Conservation (phyloP, 2,113 vertebrate species). For the Progne subis region DNA sequence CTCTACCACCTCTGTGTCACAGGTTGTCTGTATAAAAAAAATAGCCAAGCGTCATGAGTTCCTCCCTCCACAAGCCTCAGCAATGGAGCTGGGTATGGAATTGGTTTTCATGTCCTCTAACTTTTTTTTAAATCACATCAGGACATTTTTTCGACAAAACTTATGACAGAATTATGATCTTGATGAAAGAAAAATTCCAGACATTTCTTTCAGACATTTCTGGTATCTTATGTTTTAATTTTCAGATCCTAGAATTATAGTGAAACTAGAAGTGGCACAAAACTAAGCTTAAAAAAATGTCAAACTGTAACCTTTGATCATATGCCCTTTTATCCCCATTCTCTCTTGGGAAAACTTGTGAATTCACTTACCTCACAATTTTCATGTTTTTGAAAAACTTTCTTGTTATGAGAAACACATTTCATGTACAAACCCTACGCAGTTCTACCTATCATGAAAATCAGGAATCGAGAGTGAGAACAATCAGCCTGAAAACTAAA, state of each 20-base stretch:
- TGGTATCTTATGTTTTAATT: not conserved
- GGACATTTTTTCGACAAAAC: not conserved
- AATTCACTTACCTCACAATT: not conserved
- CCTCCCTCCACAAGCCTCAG: not conserved
- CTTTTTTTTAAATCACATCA: not conserved
- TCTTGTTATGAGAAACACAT: not conserved
- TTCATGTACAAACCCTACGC: not conserved
- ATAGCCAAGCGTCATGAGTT: not conserved
- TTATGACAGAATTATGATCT: not conserved
- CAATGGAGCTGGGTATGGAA: not conserved
- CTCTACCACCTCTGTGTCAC: not conserved
- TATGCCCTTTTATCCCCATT: not conserved
- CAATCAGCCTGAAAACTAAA: not conserved
- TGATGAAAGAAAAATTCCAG: not conserved
- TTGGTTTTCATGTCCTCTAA: not conserved
- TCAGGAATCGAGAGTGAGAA: not conserved
- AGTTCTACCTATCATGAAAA: not conserved
- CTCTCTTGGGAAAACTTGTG: not conserved
- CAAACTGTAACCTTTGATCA: not conserved
- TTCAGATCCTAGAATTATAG: not conserved
- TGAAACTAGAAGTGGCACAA: not conserved
- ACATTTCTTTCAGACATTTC: not conserved
- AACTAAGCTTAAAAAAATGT: not conserved
- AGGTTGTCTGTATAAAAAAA: not conserved
- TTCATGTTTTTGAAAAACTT: not conserved